Base-by-base conservation (phyloP, 2,797 vertebrate genomes). In the Euphonia xanthogaster region DNA sequence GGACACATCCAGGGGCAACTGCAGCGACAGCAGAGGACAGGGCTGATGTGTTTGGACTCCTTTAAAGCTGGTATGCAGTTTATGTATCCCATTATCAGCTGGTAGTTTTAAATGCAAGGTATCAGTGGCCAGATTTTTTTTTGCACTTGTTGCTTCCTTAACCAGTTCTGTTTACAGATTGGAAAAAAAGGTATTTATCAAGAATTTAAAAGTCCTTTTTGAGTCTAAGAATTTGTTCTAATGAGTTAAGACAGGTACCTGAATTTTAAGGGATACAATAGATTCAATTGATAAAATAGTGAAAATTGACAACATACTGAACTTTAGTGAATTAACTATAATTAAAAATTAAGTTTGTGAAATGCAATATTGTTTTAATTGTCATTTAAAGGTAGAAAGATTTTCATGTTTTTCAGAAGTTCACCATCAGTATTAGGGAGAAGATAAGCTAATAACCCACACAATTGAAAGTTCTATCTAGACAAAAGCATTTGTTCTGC, bases 1-100 rank as follows among this genome's bases (percentile, higher is more conserved):
- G 5, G 54, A 16, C 28, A 7, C 7, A 9, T 48, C 47, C 47
- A 13, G 45, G 25, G 33, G 10, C 5, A 14, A 4, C 7, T 14
- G 22, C 19, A 48, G 13, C 1, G 9, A 3, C 28, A 23, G 14
- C 0, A 5, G n/a, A 48, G 42, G 22, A 6, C 3, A 2, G 24
- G 39, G 22, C 31, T 67, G 31, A 47, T 37, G 15, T 9, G 10
- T 18, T 50, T 2, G 1, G 25, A 10, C 10, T 27, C 61, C 33
- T 86, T 68, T 50, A 39, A 40, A 91, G 8, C 7, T 5, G 18
- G 12, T 4, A 10, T 30, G 2, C 28, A 11, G 28, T 21, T 40
- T 9, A 20, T 4, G 13, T 14, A 30, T 16, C 12, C 44, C 28
- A 5, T 40, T 61, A 30, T 19, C 58, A 44, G 4, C 12, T 40